phyloP scores from a whole-genome alignment of 2,113 vertebrate species.

The Microtus ochrogaster region DNA sequence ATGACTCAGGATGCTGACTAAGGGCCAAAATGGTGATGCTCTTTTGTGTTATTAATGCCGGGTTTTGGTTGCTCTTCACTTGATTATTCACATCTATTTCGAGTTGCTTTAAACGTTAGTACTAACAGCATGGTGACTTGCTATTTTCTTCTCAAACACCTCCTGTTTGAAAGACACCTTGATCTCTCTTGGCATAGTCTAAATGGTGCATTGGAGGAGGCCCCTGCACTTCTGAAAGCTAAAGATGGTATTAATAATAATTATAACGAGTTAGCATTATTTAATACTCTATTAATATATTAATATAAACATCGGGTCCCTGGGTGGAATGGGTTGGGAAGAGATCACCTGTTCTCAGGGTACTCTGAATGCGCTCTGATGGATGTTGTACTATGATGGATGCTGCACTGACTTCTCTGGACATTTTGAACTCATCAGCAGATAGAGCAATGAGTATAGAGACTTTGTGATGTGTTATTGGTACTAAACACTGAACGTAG shows the following conservation, averaged over 20 bases:
- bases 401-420: background rate
- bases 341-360: background rate
- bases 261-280: background rate
- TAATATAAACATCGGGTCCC: background rate
- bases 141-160: background rate
- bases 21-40: background rate
- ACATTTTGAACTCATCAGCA: conserved; percentile 7
- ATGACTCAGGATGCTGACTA: background rate
- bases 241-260: background rate
- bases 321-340: background rate
- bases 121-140: background rate
- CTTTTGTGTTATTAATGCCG: background rate
- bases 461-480: background rate
- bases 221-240: background rate
- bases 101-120: background rate
- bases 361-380: background rate
- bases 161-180: background rate
- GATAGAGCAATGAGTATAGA: background rate
- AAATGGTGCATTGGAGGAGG: background rate
- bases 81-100: background rate
- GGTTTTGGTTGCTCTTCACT: background rate
- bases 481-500: background rate
- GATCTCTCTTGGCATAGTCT: background rate
- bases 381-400: background rate
- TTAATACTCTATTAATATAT: background rate